A percentile compares a stretch with the other conserved stretches of the same genome.
These are phyloP conservation scores for Decapterus maruadsi DNA, from an alignment of 2,797 vertebrate genomes.

Conservation along the genomic window DNA sequence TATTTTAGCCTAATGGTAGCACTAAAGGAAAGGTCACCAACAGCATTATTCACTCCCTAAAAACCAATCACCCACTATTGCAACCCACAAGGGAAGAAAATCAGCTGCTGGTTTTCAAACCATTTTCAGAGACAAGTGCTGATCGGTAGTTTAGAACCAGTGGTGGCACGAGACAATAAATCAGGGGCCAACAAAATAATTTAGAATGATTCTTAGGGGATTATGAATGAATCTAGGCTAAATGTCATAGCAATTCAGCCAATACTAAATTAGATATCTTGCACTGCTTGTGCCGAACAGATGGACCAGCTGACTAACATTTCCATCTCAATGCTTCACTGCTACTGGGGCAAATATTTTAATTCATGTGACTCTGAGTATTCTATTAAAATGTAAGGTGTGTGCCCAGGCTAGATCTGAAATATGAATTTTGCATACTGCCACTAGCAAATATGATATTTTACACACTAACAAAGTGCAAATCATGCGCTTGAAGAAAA, in stretches of 20 bases:
- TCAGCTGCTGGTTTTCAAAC: not conserved
- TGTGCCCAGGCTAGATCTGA: constrained; percentile 18
- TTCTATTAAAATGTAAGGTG: constrained; percentile 14
- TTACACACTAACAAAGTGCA: not conserved
- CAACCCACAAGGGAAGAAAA: not conserved
- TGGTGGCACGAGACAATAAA: not conserved
- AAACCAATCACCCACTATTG: not conserved
- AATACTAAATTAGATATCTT: constrained; percentile 34
- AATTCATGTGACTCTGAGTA: constrained; percentile 13
- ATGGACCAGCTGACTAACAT: constrained; percentile 43
- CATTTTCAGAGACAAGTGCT: not conserved
- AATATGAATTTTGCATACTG: not conserved
- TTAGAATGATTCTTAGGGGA: constrained; percentile 1
- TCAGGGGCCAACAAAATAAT: constrained; percentile 2
- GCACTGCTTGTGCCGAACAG: constrained; percentile 22
- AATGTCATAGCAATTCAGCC: constrained; percentile 38
- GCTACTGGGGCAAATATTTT: constrained; percentile 17
- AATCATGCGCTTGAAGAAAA: not conserved
- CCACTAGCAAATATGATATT: constrained; percentile 7
- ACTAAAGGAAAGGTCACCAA: not conserved
- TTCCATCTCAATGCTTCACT: constrained; percentile 18
- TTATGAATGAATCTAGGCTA: constrained; percentile 28
- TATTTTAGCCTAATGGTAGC: not conserved
- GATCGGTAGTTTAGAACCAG: not conserved
- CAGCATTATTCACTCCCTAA: not conserved